Evolutionary conservation across 2,797 vertebrate species (phyloP).

Genomic region (Lepus townsendii): DNA sequence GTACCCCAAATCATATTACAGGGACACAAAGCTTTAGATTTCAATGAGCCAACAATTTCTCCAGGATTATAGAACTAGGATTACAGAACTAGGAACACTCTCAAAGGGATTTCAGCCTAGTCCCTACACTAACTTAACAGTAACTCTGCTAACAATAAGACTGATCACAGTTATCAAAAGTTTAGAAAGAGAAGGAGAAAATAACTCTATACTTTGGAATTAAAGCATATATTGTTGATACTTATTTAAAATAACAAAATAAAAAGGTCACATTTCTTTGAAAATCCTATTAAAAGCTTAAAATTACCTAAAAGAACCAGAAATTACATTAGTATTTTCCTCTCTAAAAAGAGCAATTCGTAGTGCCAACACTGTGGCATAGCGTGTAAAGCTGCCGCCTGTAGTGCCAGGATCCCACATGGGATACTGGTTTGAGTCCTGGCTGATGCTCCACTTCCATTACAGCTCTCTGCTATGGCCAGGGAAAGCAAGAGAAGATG

Average conservation of each 20-base stretch:
- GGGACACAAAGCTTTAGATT: background rate
- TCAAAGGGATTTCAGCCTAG: slow-evolving; percentile 16
- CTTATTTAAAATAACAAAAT: background rate
- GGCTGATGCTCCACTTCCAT: too few relatives aligned
- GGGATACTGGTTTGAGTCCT: too few relatives aligned
- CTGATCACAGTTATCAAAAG: slow-evolving; percentile 1
- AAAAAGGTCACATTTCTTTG: background rate
- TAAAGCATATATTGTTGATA: slow-evolving; percentile 28
- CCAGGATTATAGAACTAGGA: background rate
- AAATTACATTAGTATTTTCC: slow-evolving; percentile 43
- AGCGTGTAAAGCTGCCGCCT: too few relatives aligned
- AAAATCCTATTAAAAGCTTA: slow-evolving; percentile 57
- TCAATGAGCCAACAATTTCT: background rate
- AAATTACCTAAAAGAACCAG: slow-evolving; percentile 20
- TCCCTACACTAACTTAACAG: background rate
- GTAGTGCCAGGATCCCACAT: too few relatives aligned
- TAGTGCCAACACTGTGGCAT: background rate
- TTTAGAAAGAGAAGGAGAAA: background rate
- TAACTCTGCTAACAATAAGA: slow-evolving; percentile 32
- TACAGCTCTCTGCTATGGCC: too few relatives aligned
- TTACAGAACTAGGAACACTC: background rate
- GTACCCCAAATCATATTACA: background rate
- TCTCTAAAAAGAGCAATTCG: slow-evolving; percentile 21
- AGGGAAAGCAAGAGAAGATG: too few relatives aligned
- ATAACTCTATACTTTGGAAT: background rate